phyloP scores from a whole-genome alignment of 2,888 invertebrate genomes.

The Lasioglossum zephyrum region DNA sequence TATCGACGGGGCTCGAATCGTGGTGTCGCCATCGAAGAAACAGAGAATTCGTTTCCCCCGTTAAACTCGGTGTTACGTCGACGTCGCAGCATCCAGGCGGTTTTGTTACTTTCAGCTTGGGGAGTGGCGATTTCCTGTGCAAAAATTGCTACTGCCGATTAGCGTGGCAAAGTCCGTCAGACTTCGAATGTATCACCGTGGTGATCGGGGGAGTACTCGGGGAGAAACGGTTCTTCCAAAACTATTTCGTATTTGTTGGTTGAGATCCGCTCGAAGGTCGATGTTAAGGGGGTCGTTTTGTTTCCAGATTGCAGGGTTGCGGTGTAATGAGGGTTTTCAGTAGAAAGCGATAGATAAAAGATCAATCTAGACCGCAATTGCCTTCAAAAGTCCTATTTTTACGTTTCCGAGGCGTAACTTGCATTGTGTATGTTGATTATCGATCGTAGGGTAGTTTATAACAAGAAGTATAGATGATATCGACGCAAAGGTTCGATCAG shows the following conservation, averaged over 20 bases:
- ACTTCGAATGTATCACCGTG: constrained; percentile 40
- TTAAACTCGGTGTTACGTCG: constrained; percentile 46
- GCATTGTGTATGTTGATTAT: no score
- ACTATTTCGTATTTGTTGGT: background rate
- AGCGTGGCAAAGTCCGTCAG: constrained; percentile 36
- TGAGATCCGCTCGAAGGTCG: background rate
- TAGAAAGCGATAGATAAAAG: no score
- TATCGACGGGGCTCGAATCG: constrained; percentile 36
- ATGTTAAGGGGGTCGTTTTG: no score
- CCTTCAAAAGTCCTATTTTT: no score
- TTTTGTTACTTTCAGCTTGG: constrained; percentile 50
- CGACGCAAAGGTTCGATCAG: no score
- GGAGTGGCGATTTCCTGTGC: constrained; percentile 56
- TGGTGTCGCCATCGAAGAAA: background rate
- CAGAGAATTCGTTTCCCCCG: background rate
- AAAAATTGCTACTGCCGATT: constrained; percentile 49
- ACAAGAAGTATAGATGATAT: no score
- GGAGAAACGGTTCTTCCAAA: background rate
- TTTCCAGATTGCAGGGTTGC: no score
- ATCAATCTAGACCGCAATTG: no score
- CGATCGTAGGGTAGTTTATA: no score
- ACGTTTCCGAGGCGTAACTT: no score
- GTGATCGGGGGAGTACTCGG: constrained; percentile 2
- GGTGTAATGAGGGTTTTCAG: no score
- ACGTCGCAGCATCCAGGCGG: background rate